Evolutionary conservation across 2,113 vertebrate genomes (phyloP).

Genomic region (Mastomys coucha): DNA sequence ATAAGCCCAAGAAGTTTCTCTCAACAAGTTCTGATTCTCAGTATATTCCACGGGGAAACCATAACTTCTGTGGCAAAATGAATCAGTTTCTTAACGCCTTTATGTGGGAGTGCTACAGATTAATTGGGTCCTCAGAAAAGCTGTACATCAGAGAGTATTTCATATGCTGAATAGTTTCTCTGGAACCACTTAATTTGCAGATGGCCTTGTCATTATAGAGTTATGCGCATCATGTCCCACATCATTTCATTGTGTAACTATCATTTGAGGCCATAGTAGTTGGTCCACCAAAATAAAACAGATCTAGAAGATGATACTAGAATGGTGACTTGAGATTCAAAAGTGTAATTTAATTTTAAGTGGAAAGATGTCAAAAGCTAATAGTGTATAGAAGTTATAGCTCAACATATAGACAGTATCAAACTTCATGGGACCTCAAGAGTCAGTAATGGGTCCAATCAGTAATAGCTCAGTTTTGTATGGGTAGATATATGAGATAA

Average conservation of each 20-base stretch:
- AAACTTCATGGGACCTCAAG: not conserved
- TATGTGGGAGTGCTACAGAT: fast-evolving
- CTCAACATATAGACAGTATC: not conserved
- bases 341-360: not conserved
- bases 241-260: not conserved
- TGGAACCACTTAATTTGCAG: not conserved
- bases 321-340: not conserved
- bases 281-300: not conserved
- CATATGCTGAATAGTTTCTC: not conserved
- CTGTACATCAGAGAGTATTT: too few species aligned
- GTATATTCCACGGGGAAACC: not conserved
- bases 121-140: not conserved
- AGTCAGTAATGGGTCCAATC: not conserved
- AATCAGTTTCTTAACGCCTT: fast-evolving
- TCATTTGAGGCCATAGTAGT: not conserved
- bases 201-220: not conserved
- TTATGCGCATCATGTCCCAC: fast-evolving
- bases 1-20: not conserved
- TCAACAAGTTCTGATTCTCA: not conserved
- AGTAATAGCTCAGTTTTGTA: too few species aligned
- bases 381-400: not conserved
- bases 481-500: not conserved
- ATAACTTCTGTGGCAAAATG: not conserved
- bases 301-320: not conserved
- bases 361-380: not conserved